Percentiles rank a stretch among this genome's conserved stretches.
Evolutionary conservation across 2,888 invertebrate genomes (phyloP).

Genomic region (Tinea trinotella): DNA sequence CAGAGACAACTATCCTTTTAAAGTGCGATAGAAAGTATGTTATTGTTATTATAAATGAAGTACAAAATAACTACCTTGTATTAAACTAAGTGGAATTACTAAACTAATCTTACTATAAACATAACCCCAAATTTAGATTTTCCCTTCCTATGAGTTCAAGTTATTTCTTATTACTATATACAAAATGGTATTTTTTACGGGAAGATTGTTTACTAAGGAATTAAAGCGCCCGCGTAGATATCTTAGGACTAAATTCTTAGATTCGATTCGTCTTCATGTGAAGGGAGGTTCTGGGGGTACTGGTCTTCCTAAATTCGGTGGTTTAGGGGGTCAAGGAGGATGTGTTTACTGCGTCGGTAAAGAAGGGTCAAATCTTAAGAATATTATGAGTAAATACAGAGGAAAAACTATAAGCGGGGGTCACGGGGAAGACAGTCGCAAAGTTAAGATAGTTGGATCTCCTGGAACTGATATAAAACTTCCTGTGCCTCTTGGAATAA

Average conservation of each 20-base stretch:
- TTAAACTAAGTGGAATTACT: too few species aligned
- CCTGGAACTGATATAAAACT: conserved; percentile 80
- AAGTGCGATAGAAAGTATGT: too few species aligned
- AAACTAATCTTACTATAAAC: background rate
- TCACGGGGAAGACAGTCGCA: conserved; percentile 82
- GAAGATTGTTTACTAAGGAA: conserved; percentile 52
- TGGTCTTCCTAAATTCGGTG: conserved; percentile 85
- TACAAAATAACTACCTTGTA: too few species aligned
- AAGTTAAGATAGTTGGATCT: conserved; percentile 80
- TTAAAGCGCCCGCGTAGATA: conserved; percentile 66
- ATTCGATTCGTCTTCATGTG: conserved; percentile 84
- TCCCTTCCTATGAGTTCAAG: too few species aligned
- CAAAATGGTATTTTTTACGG: conserved; percentile 63
- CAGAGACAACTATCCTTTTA: too few species aligned
- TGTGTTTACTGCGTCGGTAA: conserved; percentile 81
- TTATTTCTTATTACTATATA: too few species aligned
- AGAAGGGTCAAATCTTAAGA: conserved; percentile 71
- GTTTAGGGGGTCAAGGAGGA: conserved; percentile 93
- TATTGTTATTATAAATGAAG: too few species aligned
- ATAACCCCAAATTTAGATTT: background rate
- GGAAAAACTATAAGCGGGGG: conserved; percentile 75
- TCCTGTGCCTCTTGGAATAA: conserved; percentile 87
- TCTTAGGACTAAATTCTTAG: conserved; percentile 77
- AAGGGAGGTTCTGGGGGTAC: conserved; percentile 86
- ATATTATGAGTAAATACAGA: conserved; percentile 63